Percentiles rank a stretch among this genome's conserved stretches.
phyloP scores from a whole-genome alignment of 2,113 vertebrate species.

The Lontra canadensis region DNA sequence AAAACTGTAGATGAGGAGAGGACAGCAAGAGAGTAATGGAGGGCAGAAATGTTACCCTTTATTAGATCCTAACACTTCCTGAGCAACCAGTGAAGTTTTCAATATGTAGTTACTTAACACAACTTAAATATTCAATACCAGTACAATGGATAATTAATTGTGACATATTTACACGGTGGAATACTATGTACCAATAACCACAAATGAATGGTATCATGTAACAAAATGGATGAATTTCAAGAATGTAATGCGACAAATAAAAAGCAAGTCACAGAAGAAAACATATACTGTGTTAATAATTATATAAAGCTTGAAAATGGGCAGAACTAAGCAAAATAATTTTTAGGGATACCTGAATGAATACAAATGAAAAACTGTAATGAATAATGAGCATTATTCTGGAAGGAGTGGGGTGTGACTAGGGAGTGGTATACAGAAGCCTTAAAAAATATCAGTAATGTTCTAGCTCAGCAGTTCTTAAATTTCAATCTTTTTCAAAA shows the following conservation, averaged over 20 bases:
- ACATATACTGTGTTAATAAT: background rate
- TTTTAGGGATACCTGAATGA: background rate
- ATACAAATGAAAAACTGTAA: background rate
- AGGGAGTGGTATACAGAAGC: background rate
- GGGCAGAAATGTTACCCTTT: background rate
- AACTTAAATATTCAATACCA: constrained; percentile 12
- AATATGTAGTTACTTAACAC: background rate
- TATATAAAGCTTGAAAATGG: background rate
- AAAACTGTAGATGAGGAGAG: background rate
- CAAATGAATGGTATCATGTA: background rate
- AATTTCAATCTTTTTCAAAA: background rate
- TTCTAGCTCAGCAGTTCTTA: background rate
- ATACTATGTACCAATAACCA: background rate
- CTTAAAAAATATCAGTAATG: background rate
- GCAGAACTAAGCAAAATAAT: background rate
- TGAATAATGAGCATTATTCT: background rate
- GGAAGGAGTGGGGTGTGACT: background rate
- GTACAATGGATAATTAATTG: background rate
- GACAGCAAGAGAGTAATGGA: background rate
- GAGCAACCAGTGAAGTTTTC: background rate
- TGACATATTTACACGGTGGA: background rate
- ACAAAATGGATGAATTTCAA: background rate
- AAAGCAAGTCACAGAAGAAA: constrained; percentile 28
- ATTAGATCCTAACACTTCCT: background rate
- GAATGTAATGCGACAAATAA: background rate